A percentile compares a stretch with the other conserved stretches of the same genome.
phyloP scores from a whole-genome alignment of 2,797 vertebrate genomes.

The Eulemur mongoz region DNA sequence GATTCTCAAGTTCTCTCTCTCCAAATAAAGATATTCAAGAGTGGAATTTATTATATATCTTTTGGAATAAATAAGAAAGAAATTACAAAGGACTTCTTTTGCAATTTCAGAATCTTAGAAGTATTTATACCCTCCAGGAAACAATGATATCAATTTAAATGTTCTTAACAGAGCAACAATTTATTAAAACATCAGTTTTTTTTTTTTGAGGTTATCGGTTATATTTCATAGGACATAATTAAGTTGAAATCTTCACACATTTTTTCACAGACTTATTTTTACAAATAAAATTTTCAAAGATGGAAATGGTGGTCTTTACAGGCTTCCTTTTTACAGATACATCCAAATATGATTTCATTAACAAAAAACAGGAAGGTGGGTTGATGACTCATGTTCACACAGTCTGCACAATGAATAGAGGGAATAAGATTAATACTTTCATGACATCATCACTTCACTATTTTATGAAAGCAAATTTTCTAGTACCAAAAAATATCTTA shows the following conservation, averaged over 20 bases:
- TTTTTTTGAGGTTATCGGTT: neutral
- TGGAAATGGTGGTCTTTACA: neutral
- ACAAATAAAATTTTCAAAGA: neutral
- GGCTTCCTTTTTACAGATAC: neutral
- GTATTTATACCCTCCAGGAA: neutral
- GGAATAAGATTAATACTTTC: neutral
- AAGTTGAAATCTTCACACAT: neutral
- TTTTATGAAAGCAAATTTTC: constrained; percentile 16
- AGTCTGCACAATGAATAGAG: neutral
- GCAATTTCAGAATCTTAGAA: neutral
- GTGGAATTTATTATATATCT: neutral
- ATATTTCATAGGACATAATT: neutral
- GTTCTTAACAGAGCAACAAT: neutral
- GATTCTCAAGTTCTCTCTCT: neutral
- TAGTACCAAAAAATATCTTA: neutral
- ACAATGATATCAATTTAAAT: neutral
- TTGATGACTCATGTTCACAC: neutral
- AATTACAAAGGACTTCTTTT: neutral
- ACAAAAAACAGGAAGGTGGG: neutral
- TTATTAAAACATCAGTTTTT: neutral
- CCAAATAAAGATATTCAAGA: neutral
- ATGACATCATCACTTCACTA: neutral
- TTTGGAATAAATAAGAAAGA: neutral
- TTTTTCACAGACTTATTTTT: neutral
- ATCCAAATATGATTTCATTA: constrained; percentile 34